These are phyloP conservation scores for Bubo blakistoni DNA, from an alignment of 2,113 vertebrate genomes.

Conservation along the genomic window DNA sequence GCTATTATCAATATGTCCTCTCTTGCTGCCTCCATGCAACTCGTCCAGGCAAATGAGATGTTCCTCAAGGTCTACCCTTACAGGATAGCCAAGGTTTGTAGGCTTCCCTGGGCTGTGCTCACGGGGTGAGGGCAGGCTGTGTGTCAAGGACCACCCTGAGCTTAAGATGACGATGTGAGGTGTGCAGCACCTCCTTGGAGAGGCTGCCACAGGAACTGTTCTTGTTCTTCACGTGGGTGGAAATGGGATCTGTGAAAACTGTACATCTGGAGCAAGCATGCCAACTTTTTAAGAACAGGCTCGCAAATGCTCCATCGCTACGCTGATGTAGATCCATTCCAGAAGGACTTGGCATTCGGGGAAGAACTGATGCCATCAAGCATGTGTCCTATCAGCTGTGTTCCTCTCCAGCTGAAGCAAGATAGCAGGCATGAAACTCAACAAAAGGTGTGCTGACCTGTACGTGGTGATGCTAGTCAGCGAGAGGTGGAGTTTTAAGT, in stretches of 20 bases:
- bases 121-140: not conserved
- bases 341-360: not conserved
- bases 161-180: not conserved
- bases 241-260: not conserved
- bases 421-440: not conserved
- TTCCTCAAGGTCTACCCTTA: constrained; percentile 44
- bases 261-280: not conserved
- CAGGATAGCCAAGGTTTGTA: constrained; percentile 67
- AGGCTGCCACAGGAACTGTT: not conserved
- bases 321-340: not conserved
- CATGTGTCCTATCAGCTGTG: not conserved
- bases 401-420: not conserved
- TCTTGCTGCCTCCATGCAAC: constrained; percentile 74
- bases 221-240: not conserved
- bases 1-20: constrained; percentile 77
- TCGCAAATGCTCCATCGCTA: not conserved
- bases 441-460: not conserved
- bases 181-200: not conserved
- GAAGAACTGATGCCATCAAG: not conserved
- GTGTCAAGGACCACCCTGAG: not conserved
- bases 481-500: not conserved
- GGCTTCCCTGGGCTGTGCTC: not conserved
- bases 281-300: not conserved
- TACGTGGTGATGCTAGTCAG: not conserved
- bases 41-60: constrained; percentile 60